A percentile compares a stretch with the other conserved stretches of the same genome.
Conservation (phyloP, 30 jellyfish, hydroid and myxozoan species). For the Aurelia aurita region DNA sequence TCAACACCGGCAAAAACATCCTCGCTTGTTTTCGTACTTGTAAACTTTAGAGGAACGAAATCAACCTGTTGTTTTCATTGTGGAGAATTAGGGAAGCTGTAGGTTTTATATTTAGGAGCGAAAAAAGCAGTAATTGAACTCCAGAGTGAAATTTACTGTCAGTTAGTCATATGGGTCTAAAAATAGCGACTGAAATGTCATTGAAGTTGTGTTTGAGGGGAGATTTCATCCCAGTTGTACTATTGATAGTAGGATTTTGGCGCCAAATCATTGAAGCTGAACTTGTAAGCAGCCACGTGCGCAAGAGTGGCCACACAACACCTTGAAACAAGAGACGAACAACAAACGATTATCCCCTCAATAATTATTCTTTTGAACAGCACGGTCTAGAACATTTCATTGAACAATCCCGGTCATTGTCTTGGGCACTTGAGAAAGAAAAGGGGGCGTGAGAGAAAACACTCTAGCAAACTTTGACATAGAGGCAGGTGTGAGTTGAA, state of each 20-base stretch:
- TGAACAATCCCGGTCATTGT: constrained; percentile 68
- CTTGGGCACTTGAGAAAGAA: constrained; percentile 36
- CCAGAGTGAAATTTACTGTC: too few relatives aligned
- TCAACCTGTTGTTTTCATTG: too few relatives aligned
- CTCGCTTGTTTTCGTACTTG: too few relatives aligned
- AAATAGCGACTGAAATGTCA: too few relatives aligned
- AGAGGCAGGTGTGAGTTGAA: constrained; percentile 89
- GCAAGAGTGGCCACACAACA: constrained; percentile 58
- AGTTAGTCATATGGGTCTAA: too few relatives aligned
- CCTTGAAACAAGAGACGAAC: constrained; percentile 46
- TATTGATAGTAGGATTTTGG: constrained; percentile 50
- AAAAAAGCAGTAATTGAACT: too few relatives aligned
- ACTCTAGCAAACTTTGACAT: constrained; percentile 66
- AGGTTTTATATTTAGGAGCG: too few relatives aligned
- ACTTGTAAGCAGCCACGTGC: constrained; percentile 70
- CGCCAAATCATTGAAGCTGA: constrained; percentile 77
- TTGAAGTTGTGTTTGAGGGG: too few relatives aligned
- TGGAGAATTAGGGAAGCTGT: too few relatives aligned
- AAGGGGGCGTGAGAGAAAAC: constrained; percentile 92
- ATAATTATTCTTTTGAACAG: constrained; percentile 53
- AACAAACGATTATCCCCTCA: constrained; percentile 44
- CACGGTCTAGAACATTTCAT: constrained; percentile 59
- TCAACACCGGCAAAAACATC: too few relatives aligned
- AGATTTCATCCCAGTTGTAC: background rate
- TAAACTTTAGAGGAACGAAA: too few relatives aligned